Evolutionary conservation across 2,888 invertebrate genomes (phyloP).

Genomic region (Exocentrus adspersus): DNA sequence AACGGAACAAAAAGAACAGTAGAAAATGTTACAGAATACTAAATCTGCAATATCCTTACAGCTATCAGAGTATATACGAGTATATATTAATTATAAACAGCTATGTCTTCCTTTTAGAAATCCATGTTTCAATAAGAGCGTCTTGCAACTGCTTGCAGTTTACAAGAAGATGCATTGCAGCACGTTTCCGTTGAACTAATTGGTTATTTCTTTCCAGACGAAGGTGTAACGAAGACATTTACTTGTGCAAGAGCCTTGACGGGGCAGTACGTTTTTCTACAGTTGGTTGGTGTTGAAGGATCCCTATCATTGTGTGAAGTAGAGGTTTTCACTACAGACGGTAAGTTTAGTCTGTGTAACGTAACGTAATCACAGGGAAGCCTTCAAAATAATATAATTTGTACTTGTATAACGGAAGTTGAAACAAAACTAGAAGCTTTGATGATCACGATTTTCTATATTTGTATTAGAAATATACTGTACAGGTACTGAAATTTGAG

Average conservation of each 20-base stretch:
- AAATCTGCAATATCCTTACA: too few species aligned
- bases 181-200: background rate
- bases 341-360: conserved; percentile 64
- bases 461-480: too few species aligned
- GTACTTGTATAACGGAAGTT: conserved; percentile 3
- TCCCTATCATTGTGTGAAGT: conserved; percentile 91
- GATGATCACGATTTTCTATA: too few species aligned
- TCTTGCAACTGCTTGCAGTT: too few species aligned
- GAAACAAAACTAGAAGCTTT: too few species aligned
- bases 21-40: too few species aligned
- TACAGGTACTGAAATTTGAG: background rate
- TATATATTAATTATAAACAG: too few species aligned
- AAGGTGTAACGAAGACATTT: conserved; percentile 91
- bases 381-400: background rate
- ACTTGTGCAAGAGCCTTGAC: conserved; percentile 85
- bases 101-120: background rate
- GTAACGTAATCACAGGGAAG: background rate
- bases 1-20: too few species aligned
- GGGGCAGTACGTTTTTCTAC: conserved; percentile 89
- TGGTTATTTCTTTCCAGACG: conserved; percentile 69
- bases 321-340: conserved; percentile 91
- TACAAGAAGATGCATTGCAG: background rate
- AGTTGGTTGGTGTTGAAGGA: conserved; percentile 90
- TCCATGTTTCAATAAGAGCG: too few species aligned
- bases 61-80: too few species aligned